Conservation (phyloP, 1,140 invertebrate species). For the Trigoniulus corallinus region DNA sequence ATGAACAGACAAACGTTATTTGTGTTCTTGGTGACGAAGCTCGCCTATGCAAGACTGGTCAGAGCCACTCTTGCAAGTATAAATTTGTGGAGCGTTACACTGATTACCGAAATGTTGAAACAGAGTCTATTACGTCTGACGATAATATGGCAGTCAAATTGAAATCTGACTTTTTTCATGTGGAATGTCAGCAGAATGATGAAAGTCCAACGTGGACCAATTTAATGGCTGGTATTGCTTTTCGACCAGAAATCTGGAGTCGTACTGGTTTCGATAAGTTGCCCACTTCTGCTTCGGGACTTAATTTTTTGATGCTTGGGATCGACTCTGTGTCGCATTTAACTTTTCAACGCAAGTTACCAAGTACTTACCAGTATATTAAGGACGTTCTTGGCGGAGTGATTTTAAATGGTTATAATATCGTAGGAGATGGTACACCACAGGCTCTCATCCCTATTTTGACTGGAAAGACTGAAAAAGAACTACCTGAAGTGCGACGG, state of each 20-base stretch:
- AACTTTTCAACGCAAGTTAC: conserved; percentile 68
- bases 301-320: conserved; percentile 75
- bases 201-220: conserved; percentile 33
- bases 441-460: conserved; percentile 81
- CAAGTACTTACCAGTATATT: conserved; percentile 59
- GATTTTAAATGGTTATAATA: conserved; percentile 49
- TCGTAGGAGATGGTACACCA: conserved; percentile 81
- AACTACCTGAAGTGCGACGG: conserved; percentile 69
- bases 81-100: conserved; percentile 21
- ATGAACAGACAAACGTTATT: no score
- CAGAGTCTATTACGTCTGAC: not conserved
- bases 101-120: conserved; percentile 29
- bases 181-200: conserved; percentile 12
- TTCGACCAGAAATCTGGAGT: not conserved
- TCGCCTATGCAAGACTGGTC: no score
- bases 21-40: no score
- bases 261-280: conserved; percentile 20
- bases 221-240: conserved; percentile 34
- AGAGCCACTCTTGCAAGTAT: not conserved
- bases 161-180: conserved; percentile 7
- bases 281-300: conserved; percentile 27
- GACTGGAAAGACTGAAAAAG: conserved; percentile 71
- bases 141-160: not conserved
- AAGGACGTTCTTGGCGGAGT: conserved; percentile 44
- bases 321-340: conserved; percentile 80